Base-by-base conservation (phyloP, 2,113 vertebrate genomes). In the Esox niger region DNA sequence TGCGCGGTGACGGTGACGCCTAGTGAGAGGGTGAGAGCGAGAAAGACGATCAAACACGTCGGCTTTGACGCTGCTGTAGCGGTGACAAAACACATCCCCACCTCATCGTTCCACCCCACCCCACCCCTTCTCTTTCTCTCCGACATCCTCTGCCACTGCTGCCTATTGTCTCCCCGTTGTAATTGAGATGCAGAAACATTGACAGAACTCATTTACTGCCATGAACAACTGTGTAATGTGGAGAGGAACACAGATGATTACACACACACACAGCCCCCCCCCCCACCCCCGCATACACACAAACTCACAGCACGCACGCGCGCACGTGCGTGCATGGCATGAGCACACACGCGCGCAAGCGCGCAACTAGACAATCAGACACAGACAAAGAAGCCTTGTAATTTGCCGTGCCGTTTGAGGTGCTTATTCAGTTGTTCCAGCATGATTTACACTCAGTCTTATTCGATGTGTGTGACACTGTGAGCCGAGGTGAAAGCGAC, bases 131-230 rank as follows among this genome's bases (percentile, higher is more conserved):
- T 35, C 17, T 27, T 15, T n/a, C 6, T 77, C 81, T 35, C 69
- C 82, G 74, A 78, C 66, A 79, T 77, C 75, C 76, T 69, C 68
- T 69, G 38, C 77, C 65, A 33, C 71, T 6, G 58, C 80, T 82
- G 79, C 86, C 82, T 76, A 78, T 89, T 87, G 87, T 86, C 79
- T 77, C 78, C 57, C 29, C 72, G 29, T 78, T 71, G 83, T 86
- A 89, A 90, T 88, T 89, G 88, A 91, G 89, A 91, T 85, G 82
- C 78, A 75, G 80, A 84, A 90, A 84, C 88, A 90, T 86, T 88
- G 86, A 87, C 88, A 89, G 82, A 86, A 87, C 87, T 90, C 87
- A 88, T 90, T 92, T 89, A 86, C 81, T 69, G 81, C 79, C 56
- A 81, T 87, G 77, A 86, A 86, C 82, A 81, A 78, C 59, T 84